A percentile compares a stretch with the other conserved stretches of the same genome.
These are phyloP conservation scores for Cairina moschata DNA, from an alignment of 2,113 vertebrate genomes.

Conservation along the genomic window DNA sequence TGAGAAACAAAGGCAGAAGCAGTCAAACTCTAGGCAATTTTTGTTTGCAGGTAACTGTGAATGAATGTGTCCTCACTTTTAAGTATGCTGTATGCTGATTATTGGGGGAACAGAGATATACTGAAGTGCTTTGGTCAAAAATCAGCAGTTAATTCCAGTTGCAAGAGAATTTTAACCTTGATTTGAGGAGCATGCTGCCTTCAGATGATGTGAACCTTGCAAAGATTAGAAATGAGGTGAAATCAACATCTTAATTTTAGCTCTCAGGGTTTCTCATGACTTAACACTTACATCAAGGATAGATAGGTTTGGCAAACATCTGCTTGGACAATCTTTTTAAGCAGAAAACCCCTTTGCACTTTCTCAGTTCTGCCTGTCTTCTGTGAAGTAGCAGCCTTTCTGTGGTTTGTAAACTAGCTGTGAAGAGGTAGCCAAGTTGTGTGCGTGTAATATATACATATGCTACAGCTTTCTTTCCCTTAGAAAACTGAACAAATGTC, in stretches of 20 bases:
- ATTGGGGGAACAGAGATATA: not conserved
- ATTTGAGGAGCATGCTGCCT: not conserved
- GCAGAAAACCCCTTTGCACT: not conserved
- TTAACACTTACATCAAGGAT: fast-evolving
- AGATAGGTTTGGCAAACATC: not conserved
- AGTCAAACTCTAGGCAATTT: not conserved
- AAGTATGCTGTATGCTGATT: not conserved
- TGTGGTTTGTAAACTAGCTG: not conserved
- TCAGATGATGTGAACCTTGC: not conserved
- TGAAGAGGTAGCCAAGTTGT: not conserved
- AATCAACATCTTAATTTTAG: not conserved
- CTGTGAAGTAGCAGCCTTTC: not conserved
- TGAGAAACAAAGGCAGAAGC: not conserved
- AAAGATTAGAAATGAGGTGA: not conserved
- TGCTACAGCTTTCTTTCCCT: not conserved
- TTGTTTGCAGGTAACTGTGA: not conserved
- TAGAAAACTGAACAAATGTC: not conserved
- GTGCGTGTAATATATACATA: fast-evolving
- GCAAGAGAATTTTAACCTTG: not conserved
- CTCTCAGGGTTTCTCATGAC: not conserved
- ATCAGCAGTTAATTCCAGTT: not conserved
- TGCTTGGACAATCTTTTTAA: not conserved
- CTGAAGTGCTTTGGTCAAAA: not conserved
- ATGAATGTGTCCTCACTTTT: not conserved
- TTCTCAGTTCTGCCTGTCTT: not conserved